Evolutionary conservation across 1,140 invertebrate species (phyloP), one percentile per base, ranked within the genome.

Genomic region (Aphaenogaster ashmeadi): DNA sequence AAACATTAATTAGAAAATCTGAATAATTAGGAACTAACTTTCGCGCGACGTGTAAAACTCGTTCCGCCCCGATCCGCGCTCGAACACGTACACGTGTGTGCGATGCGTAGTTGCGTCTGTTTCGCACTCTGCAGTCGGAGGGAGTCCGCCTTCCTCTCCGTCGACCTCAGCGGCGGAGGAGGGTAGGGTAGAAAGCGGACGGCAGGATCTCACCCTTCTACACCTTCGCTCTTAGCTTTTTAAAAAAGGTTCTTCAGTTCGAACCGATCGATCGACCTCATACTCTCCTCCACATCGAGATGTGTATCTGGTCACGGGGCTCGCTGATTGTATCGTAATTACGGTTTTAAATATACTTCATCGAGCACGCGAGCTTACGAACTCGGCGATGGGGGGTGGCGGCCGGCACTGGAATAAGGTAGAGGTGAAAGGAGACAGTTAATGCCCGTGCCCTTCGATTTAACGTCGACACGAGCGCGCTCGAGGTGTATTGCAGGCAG

Each of bases 1-100:
- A 92, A 94, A 93, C 94, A 93, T 94, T 95, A 95, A 95, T 95
- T 95, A 95, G 94, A 95, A 95, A 95, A 95, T 94, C 94, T 93
- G 94, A 95, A 95, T 95, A 95, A 95, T 95, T 94, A 95, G 94
- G 93, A 95, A 94, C 93, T 94, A 94, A 94, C 94, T 94, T 94
- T 94, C 93, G 92, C 92, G 89, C 90, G 90, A 91, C 90, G 90
- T 89, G 90, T 91, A 91, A 91, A 91, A 91, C 90, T 89, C 90
- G 87, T 74, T 79, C 60, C 41, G 13, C 47, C 36, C 62, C 21
- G 21, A 36, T 41, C 54, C 80, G 62, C 47, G 56, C 58, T 58
- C 21, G 72, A 67, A 66, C 75, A 62, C 52, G 52, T 64, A 72
- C 50, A 62, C 80, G 85, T 41, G 72, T 75, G 60, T 75, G 56